Evolutionary conservation across 2,113 vertebrate species (phyloP).

Genomic region (human): DNA sequence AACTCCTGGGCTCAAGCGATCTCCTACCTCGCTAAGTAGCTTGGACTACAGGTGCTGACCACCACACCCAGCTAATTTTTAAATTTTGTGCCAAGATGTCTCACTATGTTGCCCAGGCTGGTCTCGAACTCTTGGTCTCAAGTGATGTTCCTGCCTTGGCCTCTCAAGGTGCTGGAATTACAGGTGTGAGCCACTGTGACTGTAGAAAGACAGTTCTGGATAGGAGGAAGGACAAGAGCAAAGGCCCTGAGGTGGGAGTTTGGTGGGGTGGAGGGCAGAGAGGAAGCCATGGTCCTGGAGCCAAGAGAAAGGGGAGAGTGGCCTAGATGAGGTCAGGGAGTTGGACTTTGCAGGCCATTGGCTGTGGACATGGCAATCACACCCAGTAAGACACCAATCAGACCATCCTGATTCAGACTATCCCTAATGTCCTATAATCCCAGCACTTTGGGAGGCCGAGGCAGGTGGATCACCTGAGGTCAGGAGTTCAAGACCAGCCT

Average conservation of each 20-base stretch:
- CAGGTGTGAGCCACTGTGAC: not conserved
- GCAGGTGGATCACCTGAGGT: too few species aligned
- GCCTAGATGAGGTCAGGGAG: not conserved
- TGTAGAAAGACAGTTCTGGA: not conserved
- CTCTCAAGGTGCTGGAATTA: not conserved
- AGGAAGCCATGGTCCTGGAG: not conserved
- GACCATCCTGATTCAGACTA: not conserved
- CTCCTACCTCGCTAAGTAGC: not conserved
- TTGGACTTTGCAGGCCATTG: not conserved
- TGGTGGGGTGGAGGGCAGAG: not conserved
- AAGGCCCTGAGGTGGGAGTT: not conserved
- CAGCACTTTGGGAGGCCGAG: too few species aligned
- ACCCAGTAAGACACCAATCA: not conserved
- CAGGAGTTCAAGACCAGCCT: too few species aligned
- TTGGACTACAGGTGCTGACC: not conserved
- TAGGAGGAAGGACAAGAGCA: not conserved
- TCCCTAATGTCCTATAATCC: too few species aligned
- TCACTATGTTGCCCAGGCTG: not conserved
- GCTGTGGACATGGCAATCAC: not conserved
- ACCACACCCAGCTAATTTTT: not conserved
- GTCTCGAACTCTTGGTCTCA: not conserved
- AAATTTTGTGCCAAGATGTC: not conserved
- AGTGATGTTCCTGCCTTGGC: not conserved
- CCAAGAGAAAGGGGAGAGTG: not conserved
- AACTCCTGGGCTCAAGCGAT: not conserved